Evolutionary conservation across 2,888 invertebrate species (phyloP).

Genomic region (Erpobdella octoculata): DNA sequence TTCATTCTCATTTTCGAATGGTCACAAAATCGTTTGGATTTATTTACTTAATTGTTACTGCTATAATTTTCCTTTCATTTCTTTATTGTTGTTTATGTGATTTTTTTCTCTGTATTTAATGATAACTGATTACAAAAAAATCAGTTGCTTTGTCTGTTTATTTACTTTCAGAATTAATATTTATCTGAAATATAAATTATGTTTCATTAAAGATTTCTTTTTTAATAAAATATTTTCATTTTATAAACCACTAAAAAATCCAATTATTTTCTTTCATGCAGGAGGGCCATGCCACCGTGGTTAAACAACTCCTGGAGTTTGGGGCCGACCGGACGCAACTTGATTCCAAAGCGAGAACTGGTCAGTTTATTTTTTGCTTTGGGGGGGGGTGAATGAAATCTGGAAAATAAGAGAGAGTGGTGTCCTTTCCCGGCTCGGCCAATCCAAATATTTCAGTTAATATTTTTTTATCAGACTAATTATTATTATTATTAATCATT

Average conservation of each 20-base stretch:
- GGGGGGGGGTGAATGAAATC: too few species aligned
- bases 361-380: too few species aligned
- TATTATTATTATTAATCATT: neutral
- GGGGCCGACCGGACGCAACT: neutral
- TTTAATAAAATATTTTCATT: neutral
- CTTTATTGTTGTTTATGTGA: neutral
- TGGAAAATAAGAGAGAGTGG: too few species aligned
- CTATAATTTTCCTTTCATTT: neutral
- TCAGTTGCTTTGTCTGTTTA: neutral
- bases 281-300: neutral
- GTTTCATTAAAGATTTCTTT: neutral
- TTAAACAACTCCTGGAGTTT: neutral
- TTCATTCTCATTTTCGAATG: neutral
- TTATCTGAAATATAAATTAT: neutral
- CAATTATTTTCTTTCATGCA: neutral
- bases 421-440: too few species aligned
- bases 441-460: neutral
- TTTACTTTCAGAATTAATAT: neutral
- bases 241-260: neutral
- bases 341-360: neutral
- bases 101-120: neutral
- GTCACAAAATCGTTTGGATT: neutral
- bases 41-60: neutral
- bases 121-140: neutral
- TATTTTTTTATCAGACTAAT: neutral